These are phyloP conservation scores for Drosophila melanica DNA, from an alignment of 1,140 invertebrate species.

Conservation along the genomic window DNA sequence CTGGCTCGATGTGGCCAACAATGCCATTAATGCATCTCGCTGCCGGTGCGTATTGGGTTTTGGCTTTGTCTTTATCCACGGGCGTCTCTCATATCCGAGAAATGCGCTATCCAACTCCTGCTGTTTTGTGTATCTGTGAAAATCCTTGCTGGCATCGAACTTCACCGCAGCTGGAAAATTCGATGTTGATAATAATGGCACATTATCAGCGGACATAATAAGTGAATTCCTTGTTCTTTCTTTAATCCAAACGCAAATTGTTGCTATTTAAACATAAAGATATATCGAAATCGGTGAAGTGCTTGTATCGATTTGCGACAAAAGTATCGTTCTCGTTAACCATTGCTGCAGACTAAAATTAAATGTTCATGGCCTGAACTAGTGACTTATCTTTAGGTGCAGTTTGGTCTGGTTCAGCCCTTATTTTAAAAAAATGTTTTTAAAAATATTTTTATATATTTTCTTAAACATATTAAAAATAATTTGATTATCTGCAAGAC, in stretches of 20 bases:
- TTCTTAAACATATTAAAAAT: too few species aligned
- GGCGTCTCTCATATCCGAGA: conserved; percentile 36
- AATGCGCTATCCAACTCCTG: conserved; percentile 51
- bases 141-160: conserved; percentile 55
- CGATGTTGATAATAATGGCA: conserved; percentile 17
- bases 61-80: conserved; percentile 25
- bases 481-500: too few species aligned
- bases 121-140: conserved; percentile 52
- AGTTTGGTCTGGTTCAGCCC: too few species aligned
- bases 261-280: conserved; percentile 22
- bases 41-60: conserved; percentile 22
- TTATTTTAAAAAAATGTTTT: too few species aligned
- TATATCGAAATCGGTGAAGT: conserved; percentile 8
- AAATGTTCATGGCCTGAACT: too few species aligned
- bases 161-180: conserved; percentile 43
- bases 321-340: too few species aligned
- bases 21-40: conserved; percentile 33
- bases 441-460: too few species aligned
- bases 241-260: conserved; percentile 14
- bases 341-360: too few species aligned
- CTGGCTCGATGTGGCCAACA: conserved; percentile 27
- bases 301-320: too few species aligned
- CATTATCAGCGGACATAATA: conserved; percentile 49
- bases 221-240: neutral
- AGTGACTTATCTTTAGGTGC: too few species aligned